These are phyloP conservation scores for Diglossa cyanea DNA, from an alignment of 2,797 vertebrate genomes.

Conservation along the genomic window DNA sequence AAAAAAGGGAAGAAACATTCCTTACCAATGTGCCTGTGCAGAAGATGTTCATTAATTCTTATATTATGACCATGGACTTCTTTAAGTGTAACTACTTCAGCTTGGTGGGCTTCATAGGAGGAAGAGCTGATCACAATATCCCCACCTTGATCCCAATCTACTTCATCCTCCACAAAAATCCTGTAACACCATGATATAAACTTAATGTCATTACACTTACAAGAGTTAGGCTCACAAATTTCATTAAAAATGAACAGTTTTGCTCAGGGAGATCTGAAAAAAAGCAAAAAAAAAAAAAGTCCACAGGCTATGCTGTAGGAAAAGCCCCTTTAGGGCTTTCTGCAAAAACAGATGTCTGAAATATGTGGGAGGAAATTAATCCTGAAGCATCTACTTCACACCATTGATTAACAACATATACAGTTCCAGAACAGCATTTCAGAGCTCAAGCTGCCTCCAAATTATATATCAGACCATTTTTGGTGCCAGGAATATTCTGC, in stretches of 20 bases:
- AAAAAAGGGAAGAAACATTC: neutral
- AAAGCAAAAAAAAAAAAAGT: neutral
- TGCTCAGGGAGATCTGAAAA: neutral
- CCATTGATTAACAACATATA: neutral
- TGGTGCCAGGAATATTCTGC: neutral
- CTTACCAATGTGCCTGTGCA: conserved; percentile 73
- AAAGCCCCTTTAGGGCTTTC: neutral
- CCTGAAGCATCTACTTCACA: neutral
- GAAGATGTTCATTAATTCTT: conserved; percentile 49
- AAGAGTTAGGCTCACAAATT: neutral
- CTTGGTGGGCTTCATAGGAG: conserved; percentile 76
- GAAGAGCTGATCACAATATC: conserved; percentile 71
- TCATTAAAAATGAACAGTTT: neutral
- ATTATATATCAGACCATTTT: neutral
- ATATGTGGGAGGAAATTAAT: neutral
- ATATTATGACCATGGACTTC: conserved; percentile 63
- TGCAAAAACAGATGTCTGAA: conserved; percentile 14
- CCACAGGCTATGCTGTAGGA: neutral
- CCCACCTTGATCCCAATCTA: conserved; percentile 70
- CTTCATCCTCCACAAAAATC: conserved; percentile 63
- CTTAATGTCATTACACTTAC: neutral
- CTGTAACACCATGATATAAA: conserved; percentile 27
- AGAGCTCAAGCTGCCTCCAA: neutral
- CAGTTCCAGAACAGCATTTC: neutral
- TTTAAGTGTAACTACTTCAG: conserved; percentile 69